Percentiles rank a stretch among this genome's conserved stretches.
phyloP scores from a whole-genome alignment of 1,140 invertebrate species.

The Tribolium madens region DNA sequence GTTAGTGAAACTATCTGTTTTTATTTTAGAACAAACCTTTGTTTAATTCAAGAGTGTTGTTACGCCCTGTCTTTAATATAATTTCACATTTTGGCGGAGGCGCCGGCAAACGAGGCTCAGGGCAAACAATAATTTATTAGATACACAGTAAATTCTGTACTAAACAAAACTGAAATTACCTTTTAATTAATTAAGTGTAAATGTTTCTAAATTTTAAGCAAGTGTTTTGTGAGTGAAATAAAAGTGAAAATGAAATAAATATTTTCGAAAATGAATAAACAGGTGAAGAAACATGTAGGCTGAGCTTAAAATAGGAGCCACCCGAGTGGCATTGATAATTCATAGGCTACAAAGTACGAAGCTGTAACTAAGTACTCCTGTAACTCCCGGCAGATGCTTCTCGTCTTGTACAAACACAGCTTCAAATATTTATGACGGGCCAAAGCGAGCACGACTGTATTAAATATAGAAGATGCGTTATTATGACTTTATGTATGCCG shows the following conservation, averaged over 20 bases:
- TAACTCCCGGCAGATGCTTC: conserved; percentile 33
- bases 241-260: background rate
- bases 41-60: background rate
- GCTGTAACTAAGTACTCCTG: conserved; percentile 39
- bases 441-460: conserved; percentile 37
- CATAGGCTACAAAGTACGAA: conserved; percentile 40
- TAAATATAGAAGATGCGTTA: conserved; percentile 38
- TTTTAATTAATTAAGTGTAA: no score
- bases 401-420: conserved; percentile 39
- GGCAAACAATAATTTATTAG: background rate
- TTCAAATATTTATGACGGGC: conserved; percentile 39
- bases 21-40: no score
- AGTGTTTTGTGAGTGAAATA: background rate
- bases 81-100: conserved; percentile 13
- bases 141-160: background rate
- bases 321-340: conserved; percentile 29
- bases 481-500: conserved; percentile 26
- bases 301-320: conserved; percentile 21
- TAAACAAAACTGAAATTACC: background rate
- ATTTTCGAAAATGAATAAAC: background rate
- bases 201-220: no score
- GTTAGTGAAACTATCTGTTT: no score
- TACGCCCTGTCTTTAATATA: no score
- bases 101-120: background rate
- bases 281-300: conserved; percentile 23